Evolutionary conservation across 2,888 invertebrate species (phyloP).

Genomic region (Malthinus flaveolus): DNA sequence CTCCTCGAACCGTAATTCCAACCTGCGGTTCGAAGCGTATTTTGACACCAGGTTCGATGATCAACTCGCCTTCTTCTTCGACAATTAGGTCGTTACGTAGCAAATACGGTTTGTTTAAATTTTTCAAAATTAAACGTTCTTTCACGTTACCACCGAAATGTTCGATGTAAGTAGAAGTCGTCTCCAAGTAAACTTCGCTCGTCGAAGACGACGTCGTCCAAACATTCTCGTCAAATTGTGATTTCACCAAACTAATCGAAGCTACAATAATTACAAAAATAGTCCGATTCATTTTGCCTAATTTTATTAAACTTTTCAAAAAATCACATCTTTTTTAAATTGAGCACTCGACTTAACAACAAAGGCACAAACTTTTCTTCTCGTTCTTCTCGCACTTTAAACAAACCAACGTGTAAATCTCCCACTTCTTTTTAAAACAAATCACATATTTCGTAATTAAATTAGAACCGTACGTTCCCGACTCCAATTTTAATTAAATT

Average conservation of each 20-base stretch:
- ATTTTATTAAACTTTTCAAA: background rate
- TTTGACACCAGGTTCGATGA: constrained; percentile 88
- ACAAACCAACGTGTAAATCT: constrained; percentile 1
- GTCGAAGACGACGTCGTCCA: background rate
- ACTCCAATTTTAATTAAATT: no score
- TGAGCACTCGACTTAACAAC: background rate
- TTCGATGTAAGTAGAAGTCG: constrained; percentile 53
- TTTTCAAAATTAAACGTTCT: constrained; percentile 60
- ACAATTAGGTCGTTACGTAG: constrained; percentile 80
- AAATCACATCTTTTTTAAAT: constrained; percentile 1
- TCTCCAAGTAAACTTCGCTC: background rate
- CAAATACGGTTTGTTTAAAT: constrained; percentile 69
- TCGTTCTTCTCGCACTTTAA: background rate
- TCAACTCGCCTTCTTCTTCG: constrained; percentile 75
- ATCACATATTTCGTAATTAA: background rate
- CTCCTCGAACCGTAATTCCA: constrained; percentile 91
- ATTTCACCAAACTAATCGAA: background rate
- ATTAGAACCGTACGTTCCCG: constrained; percentile 7
- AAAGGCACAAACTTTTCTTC: background rate
- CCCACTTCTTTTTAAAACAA: constrained; percentile 2
- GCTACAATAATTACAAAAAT: background rate
- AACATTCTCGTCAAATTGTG: background rate
- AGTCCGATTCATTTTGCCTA: background rate
- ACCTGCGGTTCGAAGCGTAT: constrained; percentile 89
- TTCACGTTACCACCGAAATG: constrained; percentile 66